phyloP scores from a whole-genome alignment of 2,797 vertebrate species.

The Sus cebifrons region DNA sequence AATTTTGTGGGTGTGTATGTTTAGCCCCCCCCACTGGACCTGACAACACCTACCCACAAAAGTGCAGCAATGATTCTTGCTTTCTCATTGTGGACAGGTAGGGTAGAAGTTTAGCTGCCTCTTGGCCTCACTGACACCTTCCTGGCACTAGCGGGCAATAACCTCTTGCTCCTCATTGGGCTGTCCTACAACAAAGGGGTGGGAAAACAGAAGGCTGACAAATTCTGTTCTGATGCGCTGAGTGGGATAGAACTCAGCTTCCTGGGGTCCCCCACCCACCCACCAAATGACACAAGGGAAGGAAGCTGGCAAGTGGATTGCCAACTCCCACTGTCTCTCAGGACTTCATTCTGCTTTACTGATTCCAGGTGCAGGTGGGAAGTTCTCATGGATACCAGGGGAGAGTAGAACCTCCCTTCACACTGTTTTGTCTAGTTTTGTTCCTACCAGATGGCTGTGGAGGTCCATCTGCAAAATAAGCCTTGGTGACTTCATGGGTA shows the following conservation, averaged over 20 bases:
- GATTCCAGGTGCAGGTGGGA: neutral
- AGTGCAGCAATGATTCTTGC: no score
- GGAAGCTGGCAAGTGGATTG: neutral
- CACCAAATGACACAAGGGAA: neutral
- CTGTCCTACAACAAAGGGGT: neutral
- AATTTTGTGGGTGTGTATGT: neutral
- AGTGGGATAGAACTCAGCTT: neutral
- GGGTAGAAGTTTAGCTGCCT: neutral
- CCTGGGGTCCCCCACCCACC: neutral
- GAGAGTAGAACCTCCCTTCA: neutral
- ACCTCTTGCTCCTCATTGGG: neutral
- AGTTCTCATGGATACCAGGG: neutral
- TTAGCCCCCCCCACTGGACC: no score
- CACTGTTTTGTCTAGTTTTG: neutral
- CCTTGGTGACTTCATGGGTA: neutral
- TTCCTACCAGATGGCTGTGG: neutral
- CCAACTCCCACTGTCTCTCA: neutral
- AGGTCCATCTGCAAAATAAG: neutral
- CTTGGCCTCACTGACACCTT: neutral
- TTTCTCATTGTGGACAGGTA: neutral
- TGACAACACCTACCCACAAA: neutral
- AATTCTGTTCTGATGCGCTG: neutral
- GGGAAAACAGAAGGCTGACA: neutral
- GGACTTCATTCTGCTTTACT: no score
- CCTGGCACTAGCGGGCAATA: neutral